A percentile compares a stretch with the other conserved stretches of the same genome.
These are phyloP conservation scores for Channa argus DNA, from an alignment of 2,113 vertebrate species.

Conservation along the genomic window DNA sequence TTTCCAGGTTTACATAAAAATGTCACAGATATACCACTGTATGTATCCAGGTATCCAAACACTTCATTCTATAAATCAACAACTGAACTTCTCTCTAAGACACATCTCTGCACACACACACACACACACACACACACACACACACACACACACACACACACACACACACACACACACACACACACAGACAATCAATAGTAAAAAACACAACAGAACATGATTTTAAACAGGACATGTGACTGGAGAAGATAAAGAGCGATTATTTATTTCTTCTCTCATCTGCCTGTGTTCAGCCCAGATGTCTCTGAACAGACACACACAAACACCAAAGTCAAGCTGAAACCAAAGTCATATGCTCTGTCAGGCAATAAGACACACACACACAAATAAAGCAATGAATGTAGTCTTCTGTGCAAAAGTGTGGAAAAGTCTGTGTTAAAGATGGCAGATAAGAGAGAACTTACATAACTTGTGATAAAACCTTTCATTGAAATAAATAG, in stretches of 20 bases:
- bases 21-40: no score
- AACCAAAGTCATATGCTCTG: slow-evolving; percentile 61
- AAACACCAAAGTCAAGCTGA: background rate
- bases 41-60: background rate
- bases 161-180: background rate
- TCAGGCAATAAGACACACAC: slow-evolving; percentile 28
- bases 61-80: background rate
- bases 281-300: background rate
- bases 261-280: slow-evolving; percentile 27
- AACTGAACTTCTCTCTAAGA: background rate
- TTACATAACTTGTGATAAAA: no score
- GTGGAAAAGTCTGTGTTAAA: slow-evolving; percentile 19
- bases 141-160: background rate
- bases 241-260: slow-evolving; percentile 27
- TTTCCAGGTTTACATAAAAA: no score
- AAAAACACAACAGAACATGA: background rate
- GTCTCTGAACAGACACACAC: background rate
- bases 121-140: background rate
- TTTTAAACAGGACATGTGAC: slow-evolving; percentile 53
- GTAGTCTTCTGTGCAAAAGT: background rate
- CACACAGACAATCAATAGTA: background rate
- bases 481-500: no score
- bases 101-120: background rate
- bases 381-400: slow-evolving; percentile 24
- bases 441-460: background rate